phyloP scores from a whole-genome alignment of 2,113 vertebrate species.

The Anarrhichthys ocellatus region DNA sequence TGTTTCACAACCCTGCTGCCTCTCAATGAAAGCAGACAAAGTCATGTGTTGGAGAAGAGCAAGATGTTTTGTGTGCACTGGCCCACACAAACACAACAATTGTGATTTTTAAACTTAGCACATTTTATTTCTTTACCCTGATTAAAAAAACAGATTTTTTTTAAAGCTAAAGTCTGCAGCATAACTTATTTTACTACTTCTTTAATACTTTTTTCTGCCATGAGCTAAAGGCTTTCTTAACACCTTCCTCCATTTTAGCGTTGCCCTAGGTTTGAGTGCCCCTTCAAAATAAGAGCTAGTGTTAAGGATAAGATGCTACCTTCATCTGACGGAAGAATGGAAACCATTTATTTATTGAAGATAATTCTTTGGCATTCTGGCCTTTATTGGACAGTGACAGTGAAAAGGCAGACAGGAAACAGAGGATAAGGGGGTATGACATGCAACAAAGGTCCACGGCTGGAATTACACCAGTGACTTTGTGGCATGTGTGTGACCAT shows the following conservation, averaged over 20 bases:
- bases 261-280: not conserved
- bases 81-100: not conserved
- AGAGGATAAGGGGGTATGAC: not conserved
- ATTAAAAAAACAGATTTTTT: not conserved
- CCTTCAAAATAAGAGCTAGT: not conserved
- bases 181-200: not conserved
- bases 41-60: not conserved
- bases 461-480: not conserved
- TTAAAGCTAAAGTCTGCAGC: conserved; percentile 1
- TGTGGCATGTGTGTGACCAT: not conserved
- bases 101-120: not conserved
- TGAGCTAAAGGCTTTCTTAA: conserved; percentile 9
- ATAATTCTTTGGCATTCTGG: not conserved
- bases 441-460: not conserved
- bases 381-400: conserved; percentile 1
- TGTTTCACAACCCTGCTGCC: conserved; percentile 39
- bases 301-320: not conserved
- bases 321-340: not conserved
- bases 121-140: not conserved
- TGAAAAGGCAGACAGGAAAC: not conserved
- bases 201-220: not conserved
- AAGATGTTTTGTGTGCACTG: not conserved
- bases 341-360: not conserved
- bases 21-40: conserved; percentile 31
- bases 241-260: not conserved